Percentiles rank a stretch among this genome's conserved stretches.
Conservation (phyloP, 2,113 vertebrate genomes). For the Urocitellus parryii region DNA sequence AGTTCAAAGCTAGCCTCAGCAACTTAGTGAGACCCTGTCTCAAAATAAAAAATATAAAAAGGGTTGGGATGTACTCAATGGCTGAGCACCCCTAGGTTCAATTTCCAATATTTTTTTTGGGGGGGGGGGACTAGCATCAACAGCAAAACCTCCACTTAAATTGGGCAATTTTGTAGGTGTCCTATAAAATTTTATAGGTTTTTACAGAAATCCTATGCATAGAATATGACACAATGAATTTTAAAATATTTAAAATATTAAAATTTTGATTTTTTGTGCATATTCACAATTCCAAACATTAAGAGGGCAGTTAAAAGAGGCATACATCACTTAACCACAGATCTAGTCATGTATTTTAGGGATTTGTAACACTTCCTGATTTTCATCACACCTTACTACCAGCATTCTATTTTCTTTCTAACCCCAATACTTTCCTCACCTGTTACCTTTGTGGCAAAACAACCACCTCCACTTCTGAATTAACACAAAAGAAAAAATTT, state of each 20-base stretch:
- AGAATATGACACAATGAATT: no score
- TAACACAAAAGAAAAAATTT: background rate
- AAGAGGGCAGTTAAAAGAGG: background rate
- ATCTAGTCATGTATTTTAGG: background rate
- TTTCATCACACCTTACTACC: background rate
- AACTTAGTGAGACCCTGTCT: no score
- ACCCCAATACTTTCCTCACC: background rate
- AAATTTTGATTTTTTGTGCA: background rate
- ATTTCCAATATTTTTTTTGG: no score
- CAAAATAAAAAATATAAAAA: no score
- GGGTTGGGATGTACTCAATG: no score
- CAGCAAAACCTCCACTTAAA: no score
- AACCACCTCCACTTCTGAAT: background rate
- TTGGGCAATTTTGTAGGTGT: no score
- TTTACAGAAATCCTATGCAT: no score
- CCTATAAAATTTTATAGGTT: no score
- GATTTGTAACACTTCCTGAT: background rate
- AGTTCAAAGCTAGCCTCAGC: no score
- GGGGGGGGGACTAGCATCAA: no score
- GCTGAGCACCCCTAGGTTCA: no score
- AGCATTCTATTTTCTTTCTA: background rate
- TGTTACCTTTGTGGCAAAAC: background rate
- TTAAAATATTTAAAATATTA: background rate
- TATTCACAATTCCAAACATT: background rate
- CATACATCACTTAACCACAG: background rate